phyloP scores from a whole-genome alignment of 2,797 vertebrate species.

The Phrynocephalus forsythii region DNA sequence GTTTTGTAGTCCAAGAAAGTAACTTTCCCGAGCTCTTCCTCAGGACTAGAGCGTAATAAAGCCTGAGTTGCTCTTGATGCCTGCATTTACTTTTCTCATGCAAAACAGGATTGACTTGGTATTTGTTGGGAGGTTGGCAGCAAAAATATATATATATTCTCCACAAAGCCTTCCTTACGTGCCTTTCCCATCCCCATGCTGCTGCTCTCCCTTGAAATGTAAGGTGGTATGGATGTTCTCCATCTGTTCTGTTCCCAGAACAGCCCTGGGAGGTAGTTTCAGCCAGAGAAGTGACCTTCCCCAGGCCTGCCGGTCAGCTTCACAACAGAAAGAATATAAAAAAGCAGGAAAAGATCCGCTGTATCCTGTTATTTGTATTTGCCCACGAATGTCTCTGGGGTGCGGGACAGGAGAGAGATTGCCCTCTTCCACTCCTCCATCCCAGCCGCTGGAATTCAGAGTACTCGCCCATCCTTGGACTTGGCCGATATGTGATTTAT shows the following conservation, averaged over 20 bases:
- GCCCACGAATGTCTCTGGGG: not conserved
- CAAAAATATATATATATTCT: not conserved
- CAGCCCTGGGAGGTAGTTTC: not conserved
- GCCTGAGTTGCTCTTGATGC: not conserved
- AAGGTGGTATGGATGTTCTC: not conserved
- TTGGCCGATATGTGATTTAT: not conserved
- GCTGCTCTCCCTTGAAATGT: not conserved
- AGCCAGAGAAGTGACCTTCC: not conserved
- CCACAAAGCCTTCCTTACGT: not conserved
- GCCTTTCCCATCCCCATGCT: not conserved
- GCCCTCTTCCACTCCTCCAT: not conserved
- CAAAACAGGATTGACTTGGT: not conserved
- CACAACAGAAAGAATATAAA: not conserved
- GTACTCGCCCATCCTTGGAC: not conserved
- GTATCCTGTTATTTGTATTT: not conserved
- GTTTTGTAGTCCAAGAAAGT: not conserved
- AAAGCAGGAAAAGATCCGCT: not conserved
- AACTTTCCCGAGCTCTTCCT: not conserved
- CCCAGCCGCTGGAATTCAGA: not conserved
- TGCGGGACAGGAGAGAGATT: not conserved
- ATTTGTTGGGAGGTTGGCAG: not conserved
- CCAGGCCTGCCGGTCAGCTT: not conserved
- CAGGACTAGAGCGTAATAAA: not conserved
- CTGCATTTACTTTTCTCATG: not conserved
- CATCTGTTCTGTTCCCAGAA: too few relatives aligned